These are phyloP conservation scores for Euura lappo DNA, from an alignment of 1,140 invertebrate genomes.

Conservation along the genomic window DNA sequence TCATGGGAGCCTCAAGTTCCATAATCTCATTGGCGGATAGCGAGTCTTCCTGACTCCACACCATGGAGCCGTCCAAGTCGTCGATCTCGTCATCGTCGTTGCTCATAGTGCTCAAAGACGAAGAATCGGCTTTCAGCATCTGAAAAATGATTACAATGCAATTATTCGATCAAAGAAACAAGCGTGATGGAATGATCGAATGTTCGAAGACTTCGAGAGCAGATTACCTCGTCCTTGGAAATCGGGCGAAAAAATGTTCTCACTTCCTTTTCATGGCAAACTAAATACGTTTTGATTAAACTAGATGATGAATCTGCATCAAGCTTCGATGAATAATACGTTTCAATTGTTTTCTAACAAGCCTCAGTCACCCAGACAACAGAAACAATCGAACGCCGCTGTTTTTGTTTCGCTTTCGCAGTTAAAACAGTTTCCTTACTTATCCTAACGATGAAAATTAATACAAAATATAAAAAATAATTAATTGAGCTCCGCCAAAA, in stretches of 20 bases:
- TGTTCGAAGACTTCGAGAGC: conserved; percentile 14
- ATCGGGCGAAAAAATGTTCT: conserved; percentile 10
- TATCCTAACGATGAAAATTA: neutral
- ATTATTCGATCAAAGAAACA: neutral
- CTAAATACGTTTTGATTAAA: conserved; percentile 21
- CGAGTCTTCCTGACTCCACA: conserved; percentile 18
- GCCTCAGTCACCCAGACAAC: neutral
- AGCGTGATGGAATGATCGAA: neutral
- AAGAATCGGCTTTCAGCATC: conserved; percentile 25
- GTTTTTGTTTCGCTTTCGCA: neutral
- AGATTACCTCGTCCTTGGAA: conserved; percentile 42
- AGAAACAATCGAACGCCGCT: neutral
- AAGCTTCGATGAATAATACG: neutral
- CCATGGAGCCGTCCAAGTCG: conserved; percentile 34
- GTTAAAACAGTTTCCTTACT: neutral
- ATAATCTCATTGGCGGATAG: conserved; percentile 35
- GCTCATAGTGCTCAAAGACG: conserved; percentile 37
- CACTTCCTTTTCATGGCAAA: conserved; percentile 39
- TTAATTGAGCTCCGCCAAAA: neutral
- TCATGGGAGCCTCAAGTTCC: conserved; percentile 19
- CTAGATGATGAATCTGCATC: conserved; percentile 17
- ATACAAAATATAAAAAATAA: neutral
- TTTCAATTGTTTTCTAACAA: neutral
- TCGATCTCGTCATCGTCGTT: conserved; percentile 35
- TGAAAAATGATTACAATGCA: neutral